Base-by-base conservation (phyloP, 2,888 invertebrate species). In the Incurvaria masculella region DNA sequence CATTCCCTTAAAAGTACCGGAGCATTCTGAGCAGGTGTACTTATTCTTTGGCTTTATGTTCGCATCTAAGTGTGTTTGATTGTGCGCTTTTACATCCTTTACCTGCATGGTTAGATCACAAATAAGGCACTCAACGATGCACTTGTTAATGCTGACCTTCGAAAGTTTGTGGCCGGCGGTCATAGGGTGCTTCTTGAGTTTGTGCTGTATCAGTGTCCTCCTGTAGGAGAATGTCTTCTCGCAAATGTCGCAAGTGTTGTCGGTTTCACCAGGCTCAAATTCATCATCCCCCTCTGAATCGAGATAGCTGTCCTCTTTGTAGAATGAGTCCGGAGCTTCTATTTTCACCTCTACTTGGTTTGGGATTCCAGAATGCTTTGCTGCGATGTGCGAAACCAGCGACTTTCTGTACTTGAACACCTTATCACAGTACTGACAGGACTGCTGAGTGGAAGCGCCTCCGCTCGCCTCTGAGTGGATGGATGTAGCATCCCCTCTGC, bases 51-150 rank as follows among this genome's bases (percentile, higher is more conserved):
- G 76, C 52, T 68, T 74, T 18, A 78, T 68, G 49, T 72, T 72
- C 26, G 61, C 61, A 0, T 68, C 59, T 19, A 67, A 70, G 54
- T 80, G 79, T 20, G 64, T 68, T 53, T 71, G 67, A 50, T 79
- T 79, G 57, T 80, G 79, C 50, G 67, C 70, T 49, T 76, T 78
- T 26, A 72, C 68, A 1, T 52, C 53, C 44, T 68, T 64, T 38
- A 78, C 75, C 57, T 72, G 75, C 73, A 75, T 76, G 49, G 72
- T 69, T 4, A 72, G 45, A 49, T 79, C 74, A 51, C 79, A 80
- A 33, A 76, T 72, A 42, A 73, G 61, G 52, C 79, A 80, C 45
- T 66, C 68, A 2, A 75, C 78, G 1, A 64, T 58, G 55, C 76
- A 79, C 55, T 78, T 67, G 50, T 78, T 78, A 18, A 78, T 62